Evolutionary conservation across 1,140 invertebrate species (phyloP).

Genomic region (Bacillus rossius): DNA sequence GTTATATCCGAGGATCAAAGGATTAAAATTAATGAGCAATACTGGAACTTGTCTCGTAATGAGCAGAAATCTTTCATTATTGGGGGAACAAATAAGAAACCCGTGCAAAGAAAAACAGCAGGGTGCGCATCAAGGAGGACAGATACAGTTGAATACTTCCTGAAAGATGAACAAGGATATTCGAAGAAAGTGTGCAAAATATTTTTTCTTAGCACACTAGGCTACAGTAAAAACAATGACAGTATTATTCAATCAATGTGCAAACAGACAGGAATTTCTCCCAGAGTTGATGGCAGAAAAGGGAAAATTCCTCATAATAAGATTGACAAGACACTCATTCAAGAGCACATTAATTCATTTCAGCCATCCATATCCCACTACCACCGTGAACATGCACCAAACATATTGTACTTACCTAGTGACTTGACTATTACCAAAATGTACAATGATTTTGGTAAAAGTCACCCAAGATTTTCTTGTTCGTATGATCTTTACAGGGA

Average conservation of each 20-base stretch:
- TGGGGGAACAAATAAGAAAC: neutral
- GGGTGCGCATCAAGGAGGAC: neutral
- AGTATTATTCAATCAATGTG: constrained; percentile 16
- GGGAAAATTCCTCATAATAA: constrained; percentile 14
- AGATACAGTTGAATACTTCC: neutral
- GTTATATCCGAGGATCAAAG: neutral
- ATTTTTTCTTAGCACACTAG: constrained; percentile 22
- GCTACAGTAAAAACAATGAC: constrained; percentile 20
- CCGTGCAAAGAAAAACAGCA: constrained; percentile 5
- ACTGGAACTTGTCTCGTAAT: constrained; percentile 16
- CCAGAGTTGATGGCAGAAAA: constrained; percentile 14
- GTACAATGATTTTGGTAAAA: constrained; percentile 28
- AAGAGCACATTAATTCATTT: constrained; percentile 26
- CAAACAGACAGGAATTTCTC: constrained; percentile 25
- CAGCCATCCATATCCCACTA: constrained; percentile 31
- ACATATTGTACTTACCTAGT: constrained; percentile 28
- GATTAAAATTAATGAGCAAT: neutral
- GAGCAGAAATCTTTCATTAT: constrained; percentile 10
- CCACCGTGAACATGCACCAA: constrained; percentile 30
- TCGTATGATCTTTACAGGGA: constrained; percentile 14
- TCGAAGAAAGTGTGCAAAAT: constrained; percentile 20
- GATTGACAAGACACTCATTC: constrained; percentile 16
- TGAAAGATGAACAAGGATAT: neutral
- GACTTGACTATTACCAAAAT: constrained; percentile 28
- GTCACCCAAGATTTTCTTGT: constrained; percentile 21